Conservation (phyloP, 2,797 vertebrate species). For the Chrosomus eos region DNA sequence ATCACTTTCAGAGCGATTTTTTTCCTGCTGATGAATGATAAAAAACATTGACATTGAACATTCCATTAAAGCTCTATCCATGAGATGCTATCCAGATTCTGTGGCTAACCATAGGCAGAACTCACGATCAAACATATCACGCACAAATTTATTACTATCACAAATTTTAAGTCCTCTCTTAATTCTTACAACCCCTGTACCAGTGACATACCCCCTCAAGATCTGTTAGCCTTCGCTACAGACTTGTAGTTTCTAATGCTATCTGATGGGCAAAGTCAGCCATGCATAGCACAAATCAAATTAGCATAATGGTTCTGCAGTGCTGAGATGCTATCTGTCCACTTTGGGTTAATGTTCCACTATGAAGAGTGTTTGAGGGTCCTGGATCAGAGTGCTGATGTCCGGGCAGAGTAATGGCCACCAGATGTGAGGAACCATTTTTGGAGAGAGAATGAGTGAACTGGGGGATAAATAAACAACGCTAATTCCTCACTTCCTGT, state of each 20-base stretch:
- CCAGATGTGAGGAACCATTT: conserved; percentile 55
- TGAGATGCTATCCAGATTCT: background rate
- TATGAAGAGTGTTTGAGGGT: conserved; percentile 21
- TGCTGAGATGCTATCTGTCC: conserved; percentile 45
- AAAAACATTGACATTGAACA: no score
- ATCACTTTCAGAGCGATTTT: no score
- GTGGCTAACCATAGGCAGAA: background rate
- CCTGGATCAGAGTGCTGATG: conserved; percentile 36
- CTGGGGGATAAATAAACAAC: conserved; percentile 56
- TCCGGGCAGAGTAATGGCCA: conserved; percentile 51
- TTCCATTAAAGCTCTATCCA: background rate
- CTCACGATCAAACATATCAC: background rate
- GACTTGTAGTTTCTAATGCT: conserved; percentile 38
- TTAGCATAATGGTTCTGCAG: conserved; percentile 35
- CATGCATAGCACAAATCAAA: conserved; percentile 35
- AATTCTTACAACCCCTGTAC: background rate
- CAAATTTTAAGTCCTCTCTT: conserved; percentile 14
- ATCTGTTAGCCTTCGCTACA: background rate
- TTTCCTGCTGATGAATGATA: no score
- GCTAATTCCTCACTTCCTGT: conserved; percentile 54
- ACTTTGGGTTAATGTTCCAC: conserved; percentile 29
- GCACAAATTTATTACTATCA: background rate
- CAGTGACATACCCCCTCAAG: background rate
- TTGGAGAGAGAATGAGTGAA: conserved; percentile 45
- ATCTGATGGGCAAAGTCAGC: conserved; percentile 38